Conservation (phyloP, 2,113 vertebrate species). For the Strix aluco region DNA sequence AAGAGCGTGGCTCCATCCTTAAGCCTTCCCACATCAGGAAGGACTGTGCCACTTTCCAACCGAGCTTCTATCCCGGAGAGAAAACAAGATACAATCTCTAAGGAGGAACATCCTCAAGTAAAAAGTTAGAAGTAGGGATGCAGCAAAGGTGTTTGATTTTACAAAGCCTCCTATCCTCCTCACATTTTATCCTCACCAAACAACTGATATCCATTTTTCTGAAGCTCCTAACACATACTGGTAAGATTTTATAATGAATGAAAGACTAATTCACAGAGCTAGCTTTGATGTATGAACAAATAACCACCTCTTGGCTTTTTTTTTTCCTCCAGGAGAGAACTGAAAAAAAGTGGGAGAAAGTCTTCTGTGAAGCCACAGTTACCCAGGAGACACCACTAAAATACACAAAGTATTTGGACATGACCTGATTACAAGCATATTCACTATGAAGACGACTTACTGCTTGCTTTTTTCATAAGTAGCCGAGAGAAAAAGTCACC, state of each 20-base stretch:
- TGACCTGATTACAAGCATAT: neutral
- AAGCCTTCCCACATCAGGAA: neutral
- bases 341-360: neutral
- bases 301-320: neutral
- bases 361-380: neutral
- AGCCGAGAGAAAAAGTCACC: conserved; percentile 29
- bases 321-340: neutral
- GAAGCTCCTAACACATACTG: neutral
- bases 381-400: conserved; percentile 10
- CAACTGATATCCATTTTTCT: neutral
- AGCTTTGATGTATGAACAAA: conserved; percentile 22
- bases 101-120: neutral
- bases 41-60: neutral
- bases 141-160: neutral
- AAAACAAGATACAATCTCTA: neutral
- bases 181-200: neutral
- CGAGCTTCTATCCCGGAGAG: neutral
- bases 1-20: neutral
- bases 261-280: neutral
- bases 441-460: neutral
- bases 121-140: neutral
- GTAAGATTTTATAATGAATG: neutral
- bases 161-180: neutral
- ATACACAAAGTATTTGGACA: neutral
- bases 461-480: neutral